A percentile compares a stretch with the other conserved stretches of the same genome.
Evolutionary conservation across 2,888 invertebrate species (phyloP).

Genomic region (Polydrusus pterygomalis): DNA sequence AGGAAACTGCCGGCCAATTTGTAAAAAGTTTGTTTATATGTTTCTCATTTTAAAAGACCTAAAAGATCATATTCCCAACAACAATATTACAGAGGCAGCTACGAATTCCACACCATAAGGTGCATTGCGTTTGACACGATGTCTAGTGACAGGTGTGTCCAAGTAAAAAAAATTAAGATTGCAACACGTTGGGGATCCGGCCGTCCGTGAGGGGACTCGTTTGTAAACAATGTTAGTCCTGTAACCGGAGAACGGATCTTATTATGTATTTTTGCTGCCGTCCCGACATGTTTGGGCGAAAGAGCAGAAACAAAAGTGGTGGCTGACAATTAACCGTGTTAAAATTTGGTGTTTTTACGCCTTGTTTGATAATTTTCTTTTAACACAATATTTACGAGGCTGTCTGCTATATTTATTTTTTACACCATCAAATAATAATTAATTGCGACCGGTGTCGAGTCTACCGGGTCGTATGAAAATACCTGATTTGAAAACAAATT

Average conservation of each 20-base stretch:
- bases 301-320: constrained; percentile 33
- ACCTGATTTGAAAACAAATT: too few species aligned
- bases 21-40: neutral
- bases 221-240: constrained; percentile 49
- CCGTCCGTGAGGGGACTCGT: constrained; percentile 32
- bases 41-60: neutral
- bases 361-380: neutral
- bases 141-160: constrained; percentile 48
- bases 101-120: constrained; percentile 24
- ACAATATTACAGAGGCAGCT: neutral
- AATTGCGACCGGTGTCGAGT: too few species aligned
- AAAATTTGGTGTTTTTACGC: neutral
- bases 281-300: constrained; percentile 39
- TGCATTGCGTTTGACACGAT: constrained; percentile 37
- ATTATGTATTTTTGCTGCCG: constrained; percentile 34
- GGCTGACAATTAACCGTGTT: constrained; percentile 15
- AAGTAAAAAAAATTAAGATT: constrained; percentile 46
- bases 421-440: too few species aligned
- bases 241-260: constrained; percentile 46
- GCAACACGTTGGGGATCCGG: constrained; percentile 35
- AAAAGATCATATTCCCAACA: constrained; percentile 1
- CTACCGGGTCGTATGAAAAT: too few species aligned
- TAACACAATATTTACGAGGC: too few species aligned
- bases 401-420: too few species aligned
- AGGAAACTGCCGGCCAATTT: too few species aligned